Percentiles rank a stretch among this genome's conserved stretches.
These are phyloP conservation scores for Acrocera orbiculus DNA, from an alignment of 2,888 invertebrate species.

Conservation along the genomic window DNA sequence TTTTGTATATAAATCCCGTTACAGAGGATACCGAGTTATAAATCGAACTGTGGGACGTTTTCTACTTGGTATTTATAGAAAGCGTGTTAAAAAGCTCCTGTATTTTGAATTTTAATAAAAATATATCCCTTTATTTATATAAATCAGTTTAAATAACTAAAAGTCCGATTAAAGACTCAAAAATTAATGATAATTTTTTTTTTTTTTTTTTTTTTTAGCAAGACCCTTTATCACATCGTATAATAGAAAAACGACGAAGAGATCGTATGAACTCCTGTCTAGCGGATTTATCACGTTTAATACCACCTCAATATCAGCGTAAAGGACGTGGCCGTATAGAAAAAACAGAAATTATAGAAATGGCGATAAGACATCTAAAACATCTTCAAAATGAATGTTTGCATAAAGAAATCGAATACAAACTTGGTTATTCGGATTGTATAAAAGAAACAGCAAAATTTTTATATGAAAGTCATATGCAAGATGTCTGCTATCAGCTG, in stretches of 20 bases:
- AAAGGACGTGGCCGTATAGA: conserved; percentile 91
- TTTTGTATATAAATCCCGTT: too few species aligned
- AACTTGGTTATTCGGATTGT: conserved; percentile 81
- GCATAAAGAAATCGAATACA: conserved; percentile 38
- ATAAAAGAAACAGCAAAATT: conserved; percentile 78
- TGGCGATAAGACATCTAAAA: conserved; percentile 90
- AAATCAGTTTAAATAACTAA: conserved; percentile 3
- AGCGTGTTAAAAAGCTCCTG: too few species aligned
- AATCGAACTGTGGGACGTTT: too few species aligned
- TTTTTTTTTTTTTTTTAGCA: conserved; percentile 35
- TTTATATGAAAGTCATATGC: conserved; percentile 70
- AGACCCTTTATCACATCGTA: conserved; percentile 95
- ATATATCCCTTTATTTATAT: too few species aligned
- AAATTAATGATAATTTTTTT: conserved; percentile 1
- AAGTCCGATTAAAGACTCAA: background rate
- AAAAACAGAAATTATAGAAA: conserved; percentile 95
- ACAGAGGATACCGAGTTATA: too few species aligned
- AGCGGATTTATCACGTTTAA: conserved; percentile 80
- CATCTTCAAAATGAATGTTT: conserved; percentile 53
- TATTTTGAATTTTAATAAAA: too few species aligned
- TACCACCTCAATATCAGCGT: conserved; percentile 83
- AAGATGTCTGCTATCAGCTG: conserved; percentile 64
- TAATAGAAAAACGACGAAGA: conserved; percentile 86
- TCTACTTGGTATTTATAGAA: too few species aligned
- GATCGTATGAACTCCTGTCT: conserved; percentile 97